phyloP scores from a whole-genome alignment of 1,140 invertebrate genomes.

The Ceratosolen fusciceps region DNA sequence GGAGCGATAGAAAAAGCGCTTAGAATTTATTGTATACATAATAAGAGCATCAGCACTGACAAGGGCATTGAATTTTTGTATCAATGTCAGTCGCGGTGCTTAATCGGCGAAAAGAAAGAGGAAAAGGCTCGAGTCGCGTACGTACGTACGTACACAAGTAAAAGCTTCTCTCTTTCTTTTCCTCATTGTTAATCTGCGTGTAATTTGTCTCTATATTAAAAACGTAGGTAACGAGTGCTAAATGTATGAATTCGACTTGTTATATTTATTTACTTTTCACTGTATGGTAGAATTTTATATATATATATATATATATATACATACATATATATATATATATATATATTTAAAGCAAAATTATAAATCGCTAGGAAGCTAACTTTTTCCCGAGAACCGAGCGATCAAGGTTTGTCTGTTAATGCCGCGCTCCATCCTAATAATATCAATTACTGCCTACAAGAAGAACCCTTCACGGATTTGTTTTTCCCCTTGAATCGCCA shows the following conservation, averaged over 20 bases:
- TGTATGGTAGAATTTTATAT: slow-evolving; percentile 45
- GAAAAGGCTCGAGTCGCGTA: background rate
- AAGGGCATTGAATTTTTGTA: slow-evolving; percentile 71
- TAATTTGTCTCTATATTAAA: background rate
- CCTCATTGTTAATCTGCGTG: background rate
- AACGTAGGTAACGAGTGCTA: slow-evolving; percentile 4
- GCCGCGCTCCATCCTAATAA: background rate
- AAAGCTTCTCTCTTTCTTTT: slow-evolving; percentile 15
- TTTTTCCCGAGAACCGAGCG: slow-evolving; percentile 56
- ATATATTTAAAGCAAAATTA: background rate
- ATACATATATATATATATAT: background rate
- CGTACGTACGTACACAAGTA: background rate
- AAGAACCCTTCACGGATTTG: background rate
- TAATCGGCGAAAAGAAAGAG: slow-evolving; percentile 32
- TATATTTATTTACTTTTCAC: slow-evolving; percentile 49
- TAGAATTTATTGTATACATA: slow-evolving; percentile 61
- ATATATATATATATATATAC: background rate
- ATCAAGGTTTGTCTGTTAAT: background rate
- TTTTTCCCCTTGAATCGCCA: background rate
- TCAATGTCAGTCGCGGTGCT: slow-evolving; percentile 68
- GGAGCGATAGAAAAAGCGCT: slow-evolving; percentile 63
- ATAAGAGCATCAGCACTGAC: slow-evolving; percentile 62
- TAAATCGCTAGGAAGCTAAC: slow-evolving; percentile 43
- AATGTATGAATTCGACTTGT: slow-evolving; percentile 43
- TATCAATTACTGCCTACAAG: background rate